These are phyloP conservation scores for Melinopterus prodromus DNA, from an alignment of 2,888 invertebrate genomes.

Conservation along the genomic window DNA sequence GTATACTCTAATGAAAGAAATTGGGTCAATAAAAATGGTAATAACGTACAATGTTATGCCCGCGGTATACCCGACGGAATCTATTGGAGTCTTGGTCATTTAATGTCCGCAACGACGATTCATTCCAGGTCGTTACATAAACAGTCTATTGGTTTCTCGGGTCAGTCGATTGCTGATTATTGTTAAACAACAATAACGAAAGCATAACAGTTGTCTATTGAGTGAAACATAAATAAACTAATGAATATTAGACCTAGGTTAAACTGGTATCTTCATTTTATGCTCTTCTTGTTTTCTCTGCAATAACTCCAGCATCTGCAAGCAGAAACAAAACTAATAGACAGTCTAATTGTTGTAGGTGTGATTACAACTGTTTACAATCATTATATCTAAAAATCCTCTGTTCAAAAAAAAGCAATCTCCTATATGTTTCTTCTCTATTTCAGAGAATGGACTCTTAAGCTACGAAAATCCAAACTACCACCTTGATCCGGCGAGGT, in stretches of 20 bases:
- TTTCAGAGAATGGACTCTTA: slow-evolving; percentile 86
- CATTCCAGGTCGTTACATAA: not conserved
- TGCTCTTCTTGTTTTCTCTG: no score
- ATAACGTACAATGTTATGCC: slow-evolving; percentile 4
- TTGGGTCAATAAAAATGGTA: slow-evolving; percentile 4
- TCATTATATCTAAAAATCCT: no score
- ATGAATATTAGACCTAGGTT: not conserved
- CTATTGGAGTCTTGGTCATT: not conserved
- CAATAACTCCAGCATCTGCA: no score
- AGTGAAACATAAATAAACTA: not conserved
- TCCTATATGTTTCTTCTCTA: slow-evolving; percentile 42
- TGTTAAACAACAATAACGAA: not conserved
- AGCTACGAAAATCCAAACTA: slow-evolving; percentile 94
- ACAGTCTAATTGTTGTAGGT: no score
- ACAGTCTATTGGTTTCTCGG: not conserved
- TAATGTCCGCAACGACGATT: not conserved
- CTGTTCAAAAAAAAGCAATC: no score
- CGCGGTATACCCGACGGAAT: not conserved
- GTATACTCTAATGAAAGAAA: not conserved
- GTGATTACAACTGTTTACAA: no score
- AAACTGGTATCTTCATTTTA: no score
- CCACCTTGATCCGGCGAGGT: slow-evolving; percentile 78
- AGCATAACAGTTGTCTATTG: not conserved
- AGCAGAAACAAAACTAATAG: no score
- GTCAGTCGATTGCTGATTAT: not conserved